phyloP scores from a whole-genome alignment of 2,888 invertebrate species.

The Drosophila longiperda region DNA sequence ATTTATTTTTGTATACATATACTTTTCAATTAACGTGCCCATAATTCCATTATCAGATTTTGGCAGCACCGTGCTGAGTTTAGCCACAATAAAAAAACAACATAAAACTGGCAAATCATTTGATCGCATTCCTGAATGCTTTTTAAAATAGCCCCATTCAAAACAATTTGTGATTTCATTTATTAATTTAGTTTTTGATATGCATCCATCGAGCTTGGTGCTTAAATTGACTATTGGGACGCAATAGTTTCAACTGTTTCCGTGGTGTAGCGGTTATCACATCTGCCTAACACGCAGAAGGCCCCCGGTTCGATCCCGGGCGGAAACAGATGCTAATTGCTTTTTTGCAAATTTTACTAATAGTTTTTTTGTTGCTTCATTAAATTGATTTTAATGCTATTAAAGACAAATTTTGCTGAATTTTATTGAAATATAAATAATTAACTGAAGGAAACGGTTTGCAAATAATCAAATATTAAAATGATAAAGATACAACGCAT shows the following conservation, averaged over 20 bases:
- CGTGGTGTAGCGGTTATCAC: conserved; percentile 86
- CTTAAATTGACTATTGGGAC: conserved; percentile 29
- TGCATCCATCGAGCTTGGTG: background rate
- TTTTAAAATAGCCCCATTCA: conserved; percentile 49
- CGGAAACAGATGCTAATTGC: conserved; percentile 59
- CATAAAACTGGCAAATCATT: conserved; percentile 43
- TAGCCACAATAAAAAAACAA: conserved; percentile 29
- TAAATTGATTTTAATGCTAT: background rate
- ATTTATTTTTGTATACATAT: conserved; percentile 29
- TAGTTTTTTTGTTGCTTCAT: background rate
- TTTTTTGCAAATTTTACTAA: background rate
- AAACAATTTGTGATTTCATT: conserved; percentile 32
- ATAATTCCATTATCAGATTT: conserved; percentile 56
- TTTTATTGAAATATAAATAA: background rate
- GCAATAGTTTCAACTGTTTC: conserved; percentile 68
- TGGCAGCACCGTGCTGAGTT: conserved; percentile 30
- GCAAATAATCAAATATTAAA: background rate
- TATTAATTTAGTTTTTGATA: conserved; percentile 19
- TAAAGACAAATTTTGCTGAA: background rate
- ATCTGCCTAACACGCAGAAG: conserved; percentile 86
- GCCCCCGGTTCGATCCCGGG: conserved; percentile 86
- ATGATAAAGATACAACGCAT: background rate
- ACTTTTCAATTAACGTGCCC: conserved; percentile 41
- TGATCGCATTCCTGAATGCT: conserved; percentile 48
- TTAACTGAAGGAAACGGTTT: background rate